These are phyloP conservation scores for Maniola hyperantus DNA, from an alignment of 2,888 invertebrate species.

Conservation along the genomic window DNA sequence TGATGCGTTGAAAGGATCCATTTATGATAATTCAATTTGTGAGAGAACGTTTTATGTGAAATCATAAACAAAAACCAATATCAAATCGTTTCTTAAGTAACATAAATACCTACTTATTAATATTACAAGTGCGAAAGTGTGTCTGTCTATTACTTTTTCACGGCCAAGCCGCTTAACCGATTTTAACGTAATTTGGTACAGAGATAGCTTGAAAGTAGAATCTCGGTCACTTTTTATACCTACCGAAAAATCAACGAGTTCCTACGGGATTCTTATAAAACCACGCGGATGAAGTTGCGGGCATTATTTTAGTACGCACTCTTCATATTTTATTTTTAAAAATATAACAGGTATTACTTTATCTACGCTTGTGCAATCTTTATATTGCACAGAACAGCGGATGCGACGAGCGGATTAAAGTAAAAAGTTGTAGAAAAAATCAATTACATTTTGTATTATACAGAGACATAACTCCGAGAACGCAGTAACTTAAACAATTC, in stretches of 20 bases:
- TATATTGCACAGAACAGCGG: conserved; percentile 37
- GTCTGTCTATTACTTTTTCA: too few relatives aligned
- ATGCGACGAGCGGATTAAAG: conserved; percentile 54
- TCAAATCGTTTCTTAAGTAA: neutral
- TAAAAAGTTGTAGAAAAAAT: conserved; percentile 48
- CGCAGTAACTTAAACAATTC: conserved; percentile 50
- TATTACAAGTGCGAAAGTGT: too few relatives aligned
- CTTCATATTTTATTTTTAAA: neutral
- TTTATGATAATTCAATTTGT: conserved; percentile 71
- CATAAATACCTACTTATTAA: too few relatives aligned
- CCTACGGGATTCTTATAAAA: too few relatives aligned
- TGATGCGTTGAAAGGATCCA: conserved; percentile 65
- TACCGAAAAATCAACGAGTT: too few relatives aligned
- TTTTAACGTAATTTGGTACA: too few relatives aligned
- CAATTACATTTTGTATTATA: conserved; percentile 52
- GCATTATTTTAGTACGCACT: too few relatives aligned
- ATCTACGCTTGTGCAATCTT: conserved; percentile 22
- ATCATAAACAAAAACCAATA: neutral
- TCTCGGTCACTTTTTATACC: too few relatives aligned
- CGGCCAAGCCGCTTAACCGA: too few relatives aligned
- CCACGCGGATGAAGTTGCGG: too few relatives aligned
- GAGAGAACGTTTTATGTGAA: conserved; percentile 40
- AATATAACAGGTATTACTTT: neutral
- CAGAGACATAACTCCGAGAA: conserved; percentile 58
- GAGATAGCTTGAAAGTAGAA: too few relatives aligned